Evolutionary conservation across 2,888 invertebrate genomes (phyloP).

Genomic region (Lamproptera curius): DNA sequence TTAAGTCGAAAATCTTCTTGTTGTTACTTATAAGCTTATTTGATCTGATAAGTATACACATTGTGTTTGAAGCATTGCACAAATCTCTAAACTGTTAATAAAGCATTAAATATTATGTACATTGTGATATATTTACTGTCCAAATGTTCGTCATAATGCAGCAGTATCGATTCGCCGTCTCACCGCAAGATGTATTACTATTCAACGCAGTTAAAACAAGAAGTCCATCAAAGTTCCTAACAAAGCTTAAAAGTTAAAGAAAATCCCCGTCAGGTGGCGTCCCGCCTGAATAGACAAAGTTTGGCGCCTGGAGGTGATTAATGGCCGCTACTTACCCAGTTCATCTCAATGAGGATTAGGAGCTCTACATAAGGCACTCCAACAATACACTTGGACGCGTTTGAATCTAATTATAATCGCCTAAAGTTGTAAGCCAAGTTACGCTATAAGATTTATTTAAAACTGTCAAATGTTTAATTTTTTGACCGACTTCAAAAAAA

Average conservation of each 20-base stretch:
- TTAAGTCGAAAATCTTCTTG: too few relatives aligned
- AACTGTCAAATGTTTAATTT: too few relatives aligned
- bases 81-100: too few relatives aligned
- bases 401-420: conserved; percentile 12
- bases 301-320: conserved; percentile 51
- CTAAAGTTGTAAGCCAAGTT: too few relatives aligned
- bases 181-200: conserved; percentile 68
- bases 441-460: too few relatives aligned
- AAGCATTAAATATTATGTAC: too few relatives aligned
- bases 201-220: conserved; percentile 75
- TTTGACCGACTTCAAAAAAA: too few relatives aligned
- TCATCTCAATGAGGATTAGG: conserved; percentile 64
- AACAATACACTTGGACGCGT: conserved; percentile 14
- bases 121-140: too few relatives aligned
- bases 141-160: too few relatives aligned
- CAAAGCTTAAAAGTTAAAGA: conserved; percentile 77
- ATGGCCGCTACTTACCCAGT: conserved; percentile 63
- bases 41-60: too few relatives aligned
- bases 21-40: too few relatives aligned
- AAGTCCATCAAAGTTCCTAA: conserved; percentile 74
- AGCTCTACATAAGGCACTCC: conserved; percentile 28
- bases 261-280: conserved; percentile 74
- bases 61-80: too few relatives aligned
- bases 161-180: conserved; percentile 36
- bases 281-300: conserved; percentile 66